These are phyloP conservation scores for Drosophila tripunctata DNA, from an alignment of 2,888 invertebrate species.

Conservation along the genomic window DNA sequence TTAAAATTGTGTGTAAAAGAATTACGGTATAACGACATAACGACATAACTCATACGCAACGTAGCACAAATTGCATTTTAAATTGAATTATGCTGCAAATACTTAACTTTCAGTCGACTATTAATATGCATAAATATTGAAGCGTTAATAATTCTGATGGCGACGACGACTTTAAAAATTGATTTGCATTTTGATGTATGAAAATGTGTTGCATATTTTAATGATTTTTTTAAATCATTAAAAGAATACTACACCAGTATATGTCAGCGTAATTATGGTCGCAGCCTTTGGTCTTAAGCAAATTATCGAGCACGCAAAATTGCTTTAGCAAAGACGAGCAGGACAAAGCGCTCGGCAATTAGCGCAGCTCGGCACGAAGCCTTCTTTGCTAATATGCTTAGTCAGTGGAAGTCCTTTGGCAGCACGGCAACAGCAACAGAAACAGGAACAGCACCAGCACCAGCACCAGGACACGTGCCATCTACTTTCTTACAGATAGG, in stretches of 20 bases:
- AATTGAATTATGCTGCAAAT: background rate
- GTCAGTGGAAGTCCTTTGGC: constrained; percentile 64
- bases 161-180: background rate
- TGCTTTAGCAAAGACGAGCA: constrained; percentile 55
- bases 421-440: constrained; percentile 36
- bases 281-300: constrained; percentile 62
- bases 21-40: background rate
- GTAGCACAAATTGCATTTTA: background rate
- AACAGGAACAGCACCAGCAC: too few species aligned
- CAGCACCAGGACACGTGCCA: constrained; percentile 61
- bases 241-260: constrained; percentile 46
- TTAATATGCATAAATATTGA: background rate
- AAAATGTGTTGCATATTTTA: constrained; percentile 18
- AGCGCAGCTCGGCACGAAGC: constrained; percentile 54
- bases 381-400: constrained; percentile 66
- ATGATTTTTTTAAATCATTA: too few species aligned
- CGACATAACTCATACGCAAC: background rate
- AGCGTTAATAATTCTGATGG: too few species aligned
- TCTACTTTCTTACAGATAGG: constrained; percentile 6
- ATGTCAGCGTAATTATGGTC: constrained; percentile 39
- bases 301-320: constrained; percentile 72
- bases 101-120: background rate
- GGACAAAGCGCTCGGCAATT: constrained; percentile 73
- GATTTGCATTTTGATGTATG: background rate
- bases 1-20: background rate